A percentile compares a stretch with the other conserved stretches of the same genome.
phyloP scores from a whole-genome alignment of 2,113 vertebrate species.

The Pterophyllum scalare region DNA sequence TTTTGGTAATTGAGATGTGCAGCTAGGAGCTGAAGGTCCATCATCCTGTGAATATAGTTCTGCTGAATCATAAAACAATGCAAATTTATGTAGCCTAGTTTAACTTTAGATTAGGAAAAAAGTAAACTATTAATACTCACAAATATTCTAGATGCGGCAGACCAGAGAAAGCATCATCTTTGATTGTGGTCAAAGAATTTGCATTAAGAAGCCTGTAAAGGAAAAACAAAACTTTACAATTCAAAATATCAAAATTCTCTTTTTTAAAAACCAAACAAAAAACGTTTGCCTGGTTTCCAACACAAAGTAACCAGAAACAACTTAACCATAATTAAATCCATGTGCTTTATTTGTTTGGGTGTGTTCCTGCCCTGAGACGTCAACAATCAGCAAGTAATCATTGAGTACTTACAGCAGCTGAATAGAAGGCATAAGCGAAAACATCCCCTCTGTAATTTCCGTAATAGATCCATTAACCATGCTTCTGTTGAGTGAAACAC shows the following conservation, averaged over 20 bases:
- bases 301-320: neutral
- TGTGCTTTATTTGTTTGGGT: neutral
- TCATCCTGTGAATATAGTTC: neutral
- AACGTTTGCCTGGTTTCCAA: neutral
- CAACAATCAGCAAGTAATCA: neutral
- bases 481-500: slow-evolving; percentile 82
- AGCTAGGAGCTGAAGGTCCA: neutral
- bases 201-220: slow-evolving; percentile 92
- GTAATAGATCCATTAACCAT: slow-evolving; percentile 94
- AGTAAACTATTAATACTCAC: slow-evolving; percentile 82
- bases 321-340: neutral
- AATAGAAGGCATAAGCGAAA: slow-evolving; percentile 93
- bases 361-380: neutral
- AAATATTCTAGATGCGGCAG: slow-evolving; percentile 96
- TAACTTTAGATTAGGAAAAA: neutral
- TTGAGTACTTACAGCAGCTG: slow-evolving; percentile 91
- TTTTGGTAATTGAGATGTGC: neutral
- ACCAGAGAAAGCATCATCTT: slow-evolving; percentile 94
- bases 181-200: slow-evolving; percentile 92
- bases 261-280: neutral
- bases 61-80: neutral
- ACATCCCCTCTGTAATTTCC: slow-evolving; percentile 95
- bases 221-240: neutral
- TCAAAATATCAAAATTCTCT: neutral
- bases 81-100: neutral